These are phyloP conservation scores for Poecilia latipinna DNA, from an alignment of 2,113 vertebrate genomes.

Conservation along the genomic window DNA sequence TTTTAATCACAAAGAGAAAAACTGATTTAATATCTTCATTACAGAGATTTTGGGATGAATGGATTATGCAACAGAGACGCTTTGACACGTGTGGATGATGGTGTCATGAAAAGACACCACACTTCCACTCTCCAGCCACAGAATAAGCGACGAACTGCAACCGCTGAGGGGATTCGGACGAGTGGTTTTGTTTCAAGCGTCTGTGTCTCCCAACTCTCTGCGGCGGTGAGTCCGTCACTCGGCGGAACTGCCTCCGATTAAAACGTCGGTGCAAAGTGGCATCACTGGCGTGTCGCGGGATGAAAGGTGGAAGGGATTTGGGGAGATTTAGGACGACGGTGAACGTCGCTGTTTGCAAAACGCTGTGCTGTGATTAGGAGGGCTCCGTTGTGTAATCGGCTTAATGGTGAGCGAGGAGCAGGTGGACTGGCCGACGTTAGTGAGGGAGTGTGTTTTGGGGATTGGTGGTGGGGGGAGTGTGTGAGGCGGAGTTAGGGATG, in stretches of 20 bases:
- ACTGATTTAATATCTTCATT: slow-evolving; percentile 76
- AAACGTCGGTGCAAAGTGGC: slow-evolving; percentile 67
- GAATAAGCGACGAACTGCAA: slow-evolving; percentile 1
- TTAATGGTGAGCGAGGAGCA: slow-evolving; percentile 71
- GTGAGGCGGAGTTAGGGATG: slow-evolving; percentile 53
- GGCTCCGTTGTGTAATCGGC: slow-evolving; percentile 73
- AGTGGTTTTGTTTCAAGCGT: slow-evolving; percentile 29
- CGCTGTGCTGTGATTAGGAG: slow-evolving; percentile 69
- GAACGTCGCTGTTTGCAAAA: slow-evolving; percentile 68
- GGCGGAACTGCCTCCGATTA: slow-evolving; percentile 59
- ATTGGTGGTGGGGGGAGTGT: neutral
- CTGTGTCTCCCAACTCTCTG: slow-evolving; percentile 25
- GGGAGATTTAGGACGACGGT: slow-evolving; percentile 70
- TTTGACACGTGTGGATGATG: slow-evolving; percentile 42
- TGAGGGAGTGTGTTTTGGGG: slow-evolving; percentile 9
- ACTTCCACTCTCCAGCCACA: slow-evolving; percentile 21
- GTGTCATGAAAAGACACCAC: slow-evolving; percentile 11
- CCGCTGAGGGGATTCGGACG: slow-evolving; percentile 7
- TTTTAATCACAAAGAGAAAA: slow-evolving; percentile 78
- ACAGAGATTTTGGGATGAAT: slow-evolving; percentile 53
- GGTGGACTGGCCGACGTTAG: slow-evolving; percentile 60
- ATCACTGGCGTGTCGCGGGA: slow-evolving; percentile 58
- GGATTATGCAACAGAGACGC: slow-evolving; percentile 29
- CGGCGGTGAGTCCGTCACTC: slow-evolving; percentile 40
- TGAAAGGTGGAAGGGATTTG: slow-evolving; percentile 75